Evolutionary conservation across 1,140 invertebrate species (phyloP), one percentile per base, ranked within the genome.

Genomic region (Drosophila burlai): DNA sequence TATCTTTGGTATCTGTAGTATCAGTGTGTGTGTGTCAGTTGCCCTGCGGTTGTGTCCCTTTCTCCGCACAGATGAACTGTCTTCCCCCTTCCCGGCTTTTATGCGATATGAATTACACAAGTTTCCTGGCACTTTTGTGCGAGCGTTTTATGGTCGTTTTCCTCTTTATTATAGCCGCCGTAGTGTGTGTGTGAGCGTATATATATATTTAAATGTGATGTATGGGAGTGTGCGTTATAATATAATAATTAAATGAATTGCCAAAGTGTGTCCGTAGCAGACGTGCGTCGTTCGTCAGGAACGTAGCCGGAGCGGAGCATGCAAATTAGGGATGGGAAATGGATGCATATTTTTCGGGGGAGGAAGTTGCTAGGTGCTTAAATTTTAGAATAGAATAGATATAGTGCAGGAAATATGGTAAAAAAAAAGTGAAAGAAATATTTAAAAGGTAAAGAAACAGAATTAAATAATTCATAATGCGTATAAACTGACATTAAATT

Each of bases 161-260:
- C 81, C 84, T 87, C 84, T 89, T 89, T 89, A 89, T 87, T 87
- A 87, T 87, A 54, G 77, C 81, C 81, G 54, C 85, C 68, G 62
- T 57, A 45, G 45, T 55, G 31, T 63, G 42, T 49, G 45, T 60
- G 42, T 38, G 11, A 38, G 42, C 3, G 21, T 47, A 26, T 63
- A n/a, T 71, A 45, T 71, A 45, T 65, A 50, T 54, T 18, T 36
- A 31, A n/a, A 26, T 40, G 24, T 10, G 29, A 29, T 38, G 16
- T 59, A 15, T 11, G 26, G 61, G 34, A 40, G 46, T 73, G 59
- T 75, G 74, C 81, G 69, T 75, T 87, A 90, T 89, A 89, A 89
- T 81, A 89, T 89, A 89, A 89, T 89, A 89, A 89, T 89, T 89
- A 89, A 89, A 89, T 64, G 84, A 89, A 89, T 89, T 89, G 84